Conservation (phyloP, 2,888 invertebrate species). For the Cancer borealis region DNA sequence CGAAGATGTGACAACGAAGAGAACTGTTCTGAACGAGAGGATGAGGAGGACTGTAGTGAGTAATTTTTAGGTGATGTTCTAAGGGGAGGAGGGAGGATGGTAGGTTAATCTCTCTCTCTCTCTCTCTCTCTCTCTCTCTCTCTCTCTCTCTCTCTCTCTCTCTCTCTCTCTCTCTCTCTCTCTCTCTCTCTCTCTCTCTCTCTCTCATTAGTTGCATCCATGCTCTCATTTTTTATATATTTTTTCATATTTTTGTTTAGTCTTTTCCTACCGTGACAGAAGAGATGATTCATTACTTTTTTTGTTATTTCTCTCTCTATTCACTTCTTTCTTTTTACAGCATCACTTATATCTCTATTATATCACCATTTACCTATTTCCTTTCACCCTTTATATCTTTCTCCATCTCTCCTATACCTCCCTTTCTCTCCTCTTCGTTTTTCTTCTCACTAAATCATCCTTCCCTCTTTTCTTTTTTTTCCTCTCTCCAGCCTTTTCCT, state of each 20-base stretch:
- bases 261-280: too few relatives aligned
- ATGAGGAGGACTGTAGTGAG: slow-evolving; percentile 53
- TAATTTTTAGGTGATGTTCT: not conserved
- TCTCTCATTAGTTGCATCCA: not conserved
- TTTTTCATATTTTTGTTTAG: not conserved
- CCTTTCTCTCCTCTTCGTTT: not conserved
- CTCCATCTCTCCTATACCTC: not conserved
- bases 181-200: not conserved
- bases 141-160: slow-evolving; percentile 49
- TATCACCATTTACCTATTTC: not conserved
- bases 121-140: slow-evolving; percentile 40
- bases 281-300: too few relatives aligned
- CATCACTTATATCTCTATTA: too few relatives aligned
- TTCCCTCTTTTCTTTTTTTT: not conserved
- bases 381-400: not conserved
- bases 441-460: not conserved
- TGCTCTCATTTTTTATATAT: not conserved
- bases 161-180: not conserved
- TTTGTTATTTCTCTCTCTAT: not conserved
- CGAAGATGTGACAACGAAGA: slow-evolving; percentile 46
- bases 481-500: not conserved
- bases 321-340: not conserved
- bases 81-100: not conserved
- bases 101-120: not conserved
- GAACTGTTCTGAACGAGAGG: slow-evolving; percentile 53